Conservation (phyloP, 2,888 invertebrate genomes). For the Noctua comes region DNA sequence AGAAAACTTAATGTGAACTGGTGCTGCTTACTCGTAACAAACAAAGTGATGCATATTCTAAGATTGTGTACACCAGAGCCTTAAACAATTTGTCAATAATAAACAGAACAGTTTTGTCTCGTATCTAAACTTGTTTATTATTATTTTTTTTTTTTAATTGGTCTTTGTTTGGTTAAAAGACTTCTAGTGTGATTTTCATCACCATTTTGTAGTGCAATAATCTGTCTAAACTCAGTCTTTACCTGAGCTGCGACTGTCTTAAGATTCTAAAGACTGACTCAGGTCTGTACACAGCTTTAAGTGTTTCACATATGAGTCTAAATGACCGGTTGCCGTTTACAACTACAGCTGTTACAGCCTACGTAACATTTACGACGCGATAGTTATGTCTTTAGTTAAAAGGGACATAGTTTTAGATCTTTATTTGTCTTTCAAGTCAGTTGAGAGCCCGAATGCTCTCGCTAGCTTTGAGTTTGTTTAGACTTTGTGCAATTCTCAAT, state of each 20-base stretch:
- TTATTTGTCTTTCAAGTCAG: slow-evolving; percentile 27
- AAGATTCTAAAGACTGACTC: slow-evolving; percentile 7
- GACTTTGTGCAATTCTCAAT: neutral
- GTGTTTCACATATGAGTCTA: slow-evolving; percentile 49
- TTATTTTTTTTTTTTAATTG: too few relatives aligned
- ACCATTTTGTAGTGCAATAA: neutral
- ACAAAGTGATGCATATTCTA: slow-evolving; percentile 8
- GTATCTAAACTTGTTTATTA: too few relatives aligned
- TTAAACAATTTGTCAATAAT: neutral
- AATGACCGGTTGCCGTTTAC: slow-evolving; percentile 43
- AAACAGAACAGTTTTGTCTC: neutral
- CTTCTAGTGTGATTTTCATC: too few relatives aligned
- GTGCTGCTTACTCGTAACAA: neutral
- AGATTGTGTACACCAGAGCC: neutral
- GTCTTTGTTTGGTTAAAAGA: neutral
- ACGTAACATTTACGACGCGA: slow-evolving; percentile 45
- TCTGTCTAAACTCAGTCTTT: neutral
- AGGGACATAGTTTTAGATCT: slow-evolving; percentile 24
- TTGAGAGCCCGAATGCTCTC: neutral
- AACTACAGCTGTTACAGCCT: slow-evolving; percentile 32
- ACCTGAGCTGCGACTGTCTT: neutral
- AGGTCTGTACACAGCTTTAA: slow-evolving; percentile 26
- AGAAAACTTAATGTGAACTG: neutral
- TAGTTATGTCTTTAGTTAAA: slow-evolving; percentile 40
- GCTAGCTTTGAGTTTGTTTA: neutral